Base-by-base conservation (phyloP, 2,888 invertebrate species). In the Bhutanitis thaidina region DNA sequence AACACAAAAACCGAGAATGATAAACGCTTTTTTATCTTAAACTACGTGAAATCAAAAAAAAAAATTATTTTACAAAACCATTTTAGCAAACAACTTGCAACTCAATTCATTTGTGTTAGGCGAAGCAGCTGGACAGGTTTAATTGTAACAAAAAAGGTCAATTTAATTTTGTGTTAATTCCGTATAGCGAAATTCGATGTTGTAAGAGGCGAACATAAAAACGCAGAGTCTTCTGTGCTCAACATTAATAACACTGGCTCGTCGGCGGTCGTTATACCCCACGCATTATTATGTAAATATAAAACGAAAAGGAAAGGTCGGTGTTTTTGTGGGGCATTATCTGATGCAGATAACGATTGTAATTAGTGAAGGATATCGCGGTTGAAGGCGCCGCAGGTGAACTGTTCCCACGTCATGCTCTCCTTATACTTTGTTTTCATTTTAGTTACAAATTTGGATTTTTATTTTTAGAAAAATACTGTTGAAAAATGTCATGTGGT, bases 241-340 rank as follows among this genome's bases (percentile, higher is more conserved):
- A 69, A 59, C 64, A 79, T 84, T 81, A 82, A 73, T 76, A 78
- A 77, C 75, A 69, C 44, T 15, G 47, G 54, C 56, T 45, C 53
- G 57, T 56, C 68, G 76, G 71, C 82, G 76, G 77, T 79, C 79
- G 77, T 81, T 74, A 77, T 76, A 79, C 82, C 80, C 81, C 79
- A 77, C 81, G 81, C 81, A 77, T 83, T 83, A 84, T 86, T 85
- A 87, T 87, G 83, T 84, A 82, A 86, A 88, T 87, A 73, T 70
- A 72, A 71, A 80, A 79, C 75, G 79, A 80, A 81, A 84, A 76
- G 75, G 81, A 82, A 83, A 79, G 75, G 74, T 74, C 74, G 69
- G 65, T 66, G 68, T 80, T 84, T 76, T 77, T 59, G 50, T 59
- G 48, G 60, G 60, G 58, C 68, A 68, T 71, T 84, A 85, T 86